Percentiles rank a stretch among this genome's conserved stretches.
phyloP scores from a whole-genome alignment of 2,797 vertebrate species.

The Clarias pachynema region DNA sequence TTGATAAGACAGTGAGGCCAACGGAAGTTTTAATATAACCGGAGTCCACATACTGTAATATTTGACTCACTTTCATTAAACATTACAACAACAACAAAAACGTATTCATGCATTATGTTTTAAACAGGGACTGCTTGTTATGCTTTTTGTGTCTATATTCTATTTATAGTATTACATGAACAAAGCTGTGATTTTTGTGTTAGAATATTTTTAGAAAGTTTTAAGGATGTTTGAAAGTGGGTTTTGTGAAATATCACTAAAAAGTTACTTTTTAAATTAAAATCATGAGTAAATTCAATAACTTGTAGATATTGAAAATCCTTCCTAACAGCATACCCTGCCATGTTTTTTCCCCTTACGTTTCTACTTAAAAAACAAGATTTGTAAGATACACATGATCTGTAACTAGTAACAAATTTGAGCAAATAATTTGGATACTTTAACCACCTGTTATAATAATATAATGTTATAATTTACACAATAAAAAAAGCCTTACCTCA shows the following conservation, averaged over 20 bases:
- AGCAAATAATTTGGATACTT: neutral
- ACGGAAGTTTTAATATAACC: no score
- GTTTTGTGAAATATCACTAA: neutral
- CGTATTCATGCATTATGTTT: neutral
- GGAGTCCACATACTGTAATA: no score
- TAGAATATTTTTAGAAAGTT: neutral
- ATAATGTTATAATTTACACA: neutral
- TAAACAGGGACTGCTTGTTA: neutral
- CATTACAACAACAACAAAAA: neutral
- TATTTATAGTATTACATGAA: neutral
- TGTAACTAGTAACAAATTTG: neutral
- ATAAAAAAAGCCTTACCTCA: conserved; percentile 1
- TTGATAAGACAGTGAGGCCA: no score
- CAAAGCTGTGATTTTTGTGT: neutral
- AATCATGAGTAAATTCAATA: neutral
- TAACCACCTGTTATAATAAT: neutral
- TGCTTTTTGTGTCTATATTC: neutral
- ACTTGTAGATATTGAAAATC: neutral
- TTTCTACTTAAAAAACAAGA: neutral
- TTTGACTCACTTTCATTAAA: no score
- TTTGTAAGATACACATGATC: neutral
- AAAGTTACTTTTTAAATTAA: neutral
- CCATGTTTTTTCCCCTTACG: no score
- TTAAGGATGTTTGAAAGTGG: neutral
- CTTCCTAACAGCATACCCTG: neutral